A percentile compares a stretch with the other conserved stretches of the same genome.
Evolutionary conservation across 2,888 invertebrate genomes (phyloP).

Genomic region (Drosophila testacea): DNA sequence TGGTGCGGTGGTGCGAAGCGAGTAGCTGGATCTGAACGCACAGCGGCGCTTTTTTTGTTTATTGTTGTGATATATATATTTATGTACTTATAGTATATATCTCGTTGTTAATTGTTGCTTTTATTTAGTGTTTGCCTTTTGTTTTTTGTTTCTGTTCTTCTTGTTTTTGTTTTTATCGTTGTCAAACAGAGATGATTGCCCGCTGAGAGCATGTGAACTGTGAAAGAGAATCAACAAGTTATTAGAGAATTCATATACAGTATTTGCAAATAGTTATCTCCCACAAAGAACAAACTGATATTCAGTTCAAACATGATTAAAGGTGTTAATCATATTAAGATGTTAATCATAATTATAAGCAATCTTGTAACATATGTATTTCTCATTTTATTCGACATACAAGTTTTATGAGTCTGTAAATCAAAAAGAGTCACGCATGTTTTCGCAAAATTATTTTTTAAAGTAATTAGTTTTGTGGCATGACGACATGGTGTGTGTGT

Average conservation of each 20-base stretch:
- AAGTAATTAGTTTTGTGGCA: conserved; percentile 62
- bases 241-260: conserved; percentile 12
- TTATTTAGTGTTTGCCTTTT: conserved; percentile 50
- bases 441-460: conserved; percentile 44
- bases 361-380: not conserved
- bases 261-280: conserved; percentile 12
- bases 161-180: conserved; percentile 34
- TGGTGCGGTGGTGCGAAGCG: conserved; percentile 15
- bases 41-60: conserved; percentile 64
- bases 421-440: conserved; percentile 54
- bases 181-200: conserved; percentile 46
- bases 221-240: conserved; percentile 45
- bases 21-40: conserved; percentile 32
- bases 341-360: not conserved
- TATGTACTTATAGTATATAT: conserved; percentile 19
- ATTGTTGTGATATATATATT: conserved; percentile 54
- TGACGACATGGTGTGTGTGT: conserved; percentile 27
- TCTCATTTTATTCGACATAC: conserved; percentile 1
- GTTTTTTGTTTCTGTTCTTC: conserved; percentile 59
- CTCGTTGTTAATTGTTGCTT: conserved; percentile 45
- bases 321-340: not conserved
- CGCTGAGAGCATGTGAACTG: conserved; percentile 43
- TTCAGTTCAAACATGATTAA: not conserved
- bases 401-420: conserved; percentile 42
- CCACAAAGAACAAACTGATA: not conserved